These are phyloP conservation scores for Lithobates pipiens DNA, from an alignment of 2,797 vertebrate species.

Conservation along the genomic window DNA sequence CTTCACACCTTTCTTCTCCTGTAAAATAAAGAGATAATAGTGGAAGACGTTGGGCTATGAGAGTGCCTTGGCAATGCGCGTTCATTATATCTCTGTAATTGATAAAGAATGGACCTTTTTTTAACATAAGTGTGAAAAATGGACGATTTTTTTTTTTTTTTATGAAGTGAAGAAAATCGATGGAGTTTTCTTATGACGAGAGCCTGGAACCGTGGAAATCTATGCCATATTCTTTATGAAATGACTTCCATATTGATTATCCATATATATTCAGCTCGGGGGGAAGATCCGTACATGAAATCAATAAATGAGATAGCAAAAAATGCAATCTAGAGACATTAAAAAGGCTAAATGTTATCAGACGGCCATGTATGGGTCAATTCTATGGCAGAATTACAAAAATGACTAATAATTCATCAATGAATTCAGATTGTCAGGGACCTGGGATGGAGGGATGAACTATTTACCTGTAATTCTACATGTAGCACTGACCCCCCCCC, in stretches of 20 bases:
- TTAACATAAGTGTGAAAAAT: not conserved
- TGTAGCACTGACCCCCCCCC: too few species aligned
- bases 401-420: not conserved
- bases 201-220: not conserved
- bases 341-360: conserved; percentile 11
- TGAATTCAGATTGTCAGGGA: not conserved
- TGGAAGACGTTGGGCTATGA: too few species aligned
- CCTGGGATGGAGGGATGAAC: not conserved
- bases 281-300: not conserved
- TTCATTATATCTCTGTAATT: too few species aligned
- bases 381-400: conserved; percentile 10
- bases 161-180: not conserved
- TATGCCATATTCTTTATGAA: conserved; percentile 23
- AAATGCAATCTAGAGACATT: conserved; percentile 3
- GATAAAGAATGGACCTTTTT: not conserved
- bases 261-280: not conserved
- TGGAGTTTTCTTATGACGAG: not conserved
- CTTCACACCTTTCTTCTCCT: too few species aligned
- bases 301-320: conserved; percentile 16
- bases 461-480: too few species aligned
- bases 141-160: not conserved
- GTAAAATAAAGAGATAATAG: too few species aligned
- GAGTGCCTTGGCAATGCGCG: too few species aligned
- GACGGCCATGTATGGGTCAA: not conserved
- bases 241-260: conserved; percentile 32